These are phyloP conservation scores for Scelioninae gen. 1 DNA, from an alignment of 2,888 invertebrate genomes.

Conservation along the genomic window DNA sequence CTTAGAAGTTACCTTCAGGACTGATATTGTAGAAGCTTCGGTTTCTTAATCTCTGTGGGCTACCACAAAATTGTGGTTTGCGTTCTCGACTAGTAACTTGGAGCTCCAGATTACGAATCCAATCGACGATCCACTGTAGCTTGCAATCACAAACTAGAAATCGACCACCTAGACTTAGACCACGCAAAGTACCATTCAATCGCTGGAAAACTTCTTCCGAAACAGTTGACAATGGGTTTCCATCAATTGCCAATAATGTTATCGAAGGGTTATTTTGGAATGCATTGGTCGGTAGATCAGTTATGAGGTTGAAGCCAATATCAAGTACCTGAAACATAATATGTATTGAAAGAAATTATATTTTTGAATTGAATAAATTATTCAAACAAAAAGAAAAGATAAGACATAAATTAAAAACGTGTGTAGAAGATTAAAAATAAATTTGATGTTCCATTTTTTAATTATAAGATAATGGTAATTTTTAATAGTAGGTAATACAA, in stretches of 20 bases:
- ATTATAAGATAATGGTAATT: too few relatives aligned
- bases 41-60: constrained; percentile 91
- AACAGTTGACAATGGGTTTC: constrained; percentile 94
- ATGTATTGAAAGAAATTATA: neutral
- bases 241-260: constrained; percentile 94
- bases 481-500: too few relatives aligned
- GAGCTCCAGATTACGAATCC: constrained; percentile 94
- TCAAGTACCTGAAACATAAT: constrained; percentile 88
- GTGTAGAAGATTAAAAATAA: too few relatives aligned
- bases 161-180: constrained; percentile 94
- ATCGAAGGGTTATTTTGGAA: constrained; percentile 93
- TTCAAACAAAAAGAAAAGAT: neutral
- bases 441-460: too few relatives aligned
- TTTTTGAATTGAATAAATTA: neutral
- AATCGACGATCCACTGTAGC: constrained; percentile 94
- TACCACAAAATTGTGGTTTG: constrained; percentile 96
- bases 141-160: constrained; percentile 95
- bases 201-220: constrained; percentile 91
- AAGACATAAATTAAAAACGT: too few relatives aligned
- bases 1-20: constrained; percentile 89
- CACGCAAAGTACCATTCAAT: constrained; percentile 92
- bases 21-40: constrained; percentile 94
- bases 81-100: constrained; percentile 96
- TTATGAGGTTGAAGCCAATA: constrained; percentile 95
- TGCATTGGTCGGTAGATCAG: constrained; percentile 91